Conservation (phyloP, 1,140 invertebrate genomes). For the Pseudoatta argentina region DNA sequence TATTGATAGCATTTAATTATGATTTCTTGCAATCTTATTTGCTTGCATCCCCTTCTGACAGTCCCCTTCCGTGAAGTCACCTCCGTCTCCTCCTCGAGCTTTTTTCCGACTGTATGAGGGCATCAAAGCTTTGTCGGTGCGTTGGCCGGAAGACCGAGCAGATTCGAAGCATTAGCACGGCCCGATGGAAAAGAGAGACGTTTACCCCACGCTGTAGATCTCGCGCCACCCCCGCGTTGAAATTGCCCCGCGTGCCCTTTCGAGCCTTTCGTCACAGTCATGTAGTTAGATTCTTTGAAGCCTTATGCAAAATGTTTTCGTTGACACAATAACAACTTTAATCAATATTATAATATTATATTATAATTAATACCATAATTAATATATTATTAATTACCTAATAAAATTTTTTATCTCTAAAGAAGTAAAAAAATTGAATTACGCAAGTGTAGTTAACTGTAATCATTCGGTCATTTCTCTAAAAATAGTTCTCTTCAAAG, state of each 20-base stretch:
- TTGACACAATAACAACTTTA: not conserved
- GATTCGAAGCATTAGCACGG: constrained; percentile 76
- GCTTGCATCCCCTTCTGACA: constrained; percentile 1
- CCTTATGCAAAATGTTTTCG: not conserved
- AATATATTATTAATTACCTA: not conserved
- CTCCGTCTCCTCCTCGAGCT: constrained; percentile 36
- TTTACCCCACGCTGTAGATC: constrained; percentile 52
- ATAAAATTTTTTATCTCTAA: not conserved
- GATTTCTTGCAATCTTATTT: constrained; percentile 6
- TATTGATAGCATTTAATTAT: constrained; percentile 23
- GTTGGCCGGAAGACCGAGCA: constrained; percentile 78
- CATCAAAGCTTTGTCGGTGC: constrained; percentile 78
- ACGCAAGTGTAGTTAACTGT: not conserved
- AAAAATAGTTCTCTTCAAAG: not conserved
- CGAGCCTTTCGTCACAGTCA: constrained; percentile 7
- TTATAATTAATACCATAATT: not conserved
- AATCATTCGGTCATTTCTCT: not conserved
- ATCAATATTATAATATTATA: constrained; percentile 10
- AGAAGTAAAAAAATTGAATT: not conserved
- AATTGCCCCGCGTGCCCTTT: constrained; percentile 44
- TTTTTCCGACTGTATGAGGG: constrained; percentile 59
- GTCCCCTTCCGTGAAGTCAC: constrained; percentile 25
- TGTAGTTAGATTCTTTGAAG: constrained; percentile 8
- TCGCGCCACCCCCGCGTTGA: constrained; percentile 44
- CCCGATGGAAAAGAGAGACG: constrained; percentile 66